A percentile compares a stretch with the other conserved stretches of the same genome.
Evolutionary conservation across 53 echinoderm and acorn worm genomes (phyloP).

Genomic region (Patiria pectinifera): DNA sequence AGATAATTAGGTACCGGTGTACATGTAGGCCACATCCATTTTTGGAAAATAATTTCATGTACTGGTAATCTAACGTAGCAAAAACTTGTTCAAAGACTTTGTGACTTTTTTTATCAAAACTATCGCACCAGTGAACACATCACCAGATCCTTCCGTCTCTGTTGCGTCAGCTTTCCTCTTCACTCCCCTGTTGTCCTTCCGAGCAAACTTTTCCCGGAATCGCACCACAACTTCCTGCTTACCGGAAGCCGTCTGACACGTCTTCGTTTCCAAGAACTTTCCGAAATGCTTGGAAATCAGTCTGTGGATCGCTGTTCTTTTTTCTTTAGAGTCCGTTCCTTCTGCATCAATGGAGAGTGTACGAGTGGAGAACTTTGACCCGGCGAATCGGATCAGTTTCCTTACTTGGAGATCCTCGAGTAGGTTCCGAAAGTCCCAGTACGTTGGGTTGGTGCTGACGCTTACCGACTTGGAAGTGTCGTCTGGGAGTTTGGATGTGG

Average conservation of each 20-base stretch:
- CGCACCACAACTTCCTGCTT: conserved; percentile 58
- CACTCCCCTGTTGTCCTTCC: conserved; percentile 51
- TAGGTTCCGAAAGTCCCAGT: conserved; percentile 46
- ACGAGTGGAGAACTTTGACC: conserved; percentile 48
- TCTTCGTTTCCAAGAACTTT: conserved; percentile 80
- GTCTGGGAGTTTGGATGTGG: conserved; percentile 1
- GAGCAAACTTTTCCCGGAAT: conserved; percentile 63
- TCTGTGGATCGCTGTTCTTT: conserved; percentile 75
- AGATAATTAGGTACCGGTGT: too few species aligned
- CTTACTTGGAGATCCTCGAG: conserved; percentile 34
- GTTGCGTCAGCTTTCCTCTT: conserved; percentile 55
- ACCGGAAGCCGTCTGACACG: conserved; percentile 34
- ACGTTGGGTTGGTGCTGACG: conserved; percentile 52
- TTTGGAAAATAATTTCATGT: too few species aligned
- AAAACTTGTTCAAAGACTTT: too few species aligned
- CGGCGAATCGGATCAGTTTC: conserved; percentile 66
- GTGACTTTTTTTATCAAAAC: background rate
- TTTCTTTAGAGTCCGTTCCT: conserved; percentile 46
- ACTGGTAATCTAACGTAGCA: too few species aligned
- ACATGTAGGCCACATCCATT: too few species aligned
- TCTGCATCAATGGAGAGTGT: conserved; percentile 45
- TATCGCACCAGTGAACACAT: conserved; percentile 44
- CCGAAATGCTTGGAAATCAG: conserved; percentile 83
- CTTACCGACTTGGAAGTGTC: conserved; percentile 28
- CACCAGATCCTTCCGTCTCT: background rate